A percentile compares a stretch with the other conserved stretches of the same genome.
Evolutionary conservation across 30 jellyfish, hydroid and myxozoan genomes (phyloP).

Genomic region (Cassiopea andromeda): DNA sequence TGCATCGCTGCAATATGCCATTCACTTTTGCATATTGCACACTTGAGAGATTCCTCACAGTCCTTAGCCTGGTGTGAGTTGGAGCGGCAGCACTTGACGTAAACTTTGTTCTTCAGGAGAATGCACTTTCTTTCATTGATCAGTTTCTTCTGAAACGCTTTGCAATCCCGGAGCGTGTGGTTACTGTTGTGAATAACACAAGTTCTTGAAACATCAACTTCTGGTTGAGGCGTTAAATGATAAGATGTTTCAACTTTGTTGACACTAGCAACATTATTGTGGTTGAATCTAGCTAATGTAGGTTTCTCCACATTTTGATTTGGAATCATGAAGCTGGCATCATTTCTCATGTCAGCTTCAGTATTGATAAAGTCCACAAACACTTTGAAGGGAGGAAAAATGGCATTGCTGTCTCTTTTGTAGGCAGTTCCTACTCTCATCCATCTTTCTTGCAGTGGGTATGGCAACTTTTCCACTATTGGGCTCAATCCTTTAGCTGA

Average conservation of each 20-base stretch:
- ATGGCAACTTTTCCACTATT: constrained; percentile 42
- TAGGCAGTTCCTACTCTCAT: constrained; percentile 34
- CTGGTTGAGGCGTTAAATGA: constrained; percentile 6
- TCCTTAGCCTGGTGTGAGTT: constrained; percentile 33
- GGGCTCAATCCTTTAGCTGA: constrained; percentile 22
- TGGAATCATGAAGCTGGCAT: constrained; percentile 38
- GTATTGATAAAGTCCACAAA: constrained; percentile 24
- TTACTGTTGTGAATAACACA: constrained; percentile 26
- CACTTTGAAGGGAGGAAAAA: constrained; percentile 41
- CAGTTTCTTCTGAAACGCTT: constrained; percentile 49
- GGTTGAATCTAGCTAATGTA: constrained; percentile 8
- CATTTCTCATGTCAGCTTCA: constrained; percentile 51
- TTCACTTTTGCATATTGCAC: constrained; percentile 39
- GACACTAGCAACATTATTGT: constrained; percentile 18
- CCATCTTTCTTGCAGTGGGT: constrained; percentile 51
- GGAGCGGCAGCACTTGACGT: constrained; percentile 46
- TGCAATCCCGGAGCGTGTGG: constrained; percentile 46
- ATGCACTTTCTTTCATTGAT: constrained; percentile 19
- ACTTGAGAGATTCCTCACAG: constrained; percentile 9
- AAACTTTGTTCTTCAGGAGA: constrained; percentile 34
- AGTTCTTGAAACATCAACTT: constrained; percentile 18
- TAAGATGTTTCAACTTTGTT: constrained; percentile 13
- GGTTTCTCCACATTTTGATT: constrained; percentile 18
- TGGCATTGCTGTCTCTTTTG: constrained; percentile 16
- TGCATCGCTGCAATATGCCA: constrained; percentile 40